Base-by-base conservation (phyloP, 2,113 vertebrate species). In the Dasyornis broadbenti region DNA sequence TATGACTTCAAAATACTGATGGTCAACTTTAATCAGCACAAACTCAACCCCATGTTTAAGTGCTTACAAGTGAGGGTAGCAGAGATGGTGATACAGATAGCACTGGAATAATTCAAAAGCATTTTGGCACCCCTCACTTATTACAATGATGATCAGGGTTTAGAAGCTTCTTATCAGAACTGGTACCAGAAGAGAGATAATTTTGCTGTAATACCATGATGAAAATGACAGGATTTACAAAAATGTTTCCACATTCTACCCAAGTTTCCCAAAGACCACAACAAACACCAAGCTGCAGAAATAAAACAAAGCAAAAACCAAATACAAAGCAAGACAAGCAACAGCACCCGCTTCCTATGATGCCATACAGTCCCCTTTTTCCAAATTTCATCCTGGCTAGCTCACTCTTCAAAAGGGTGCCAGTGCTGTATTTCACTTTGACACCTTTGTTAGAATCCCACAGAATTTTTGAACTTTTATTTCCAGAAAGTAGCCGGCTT, bases 391-490 rank as follows among this genome's bases (percentile, higher is more conserved):
- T 18, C 18, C 31, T 9, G 15, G 72, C 26, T 70, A 77, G 20
- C 37, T 85, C 69, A 31, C 8, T 16, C 50, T 78, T 52, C 53
- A 24, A 31, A 71, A 61, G 50, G 15, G 33, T 15, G 39, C 30
- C 26, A n/a, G 63, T 21, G 31, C 33, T 37, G 22, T 16, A 87
- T 97, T 96, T 98, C 1, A 0, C 96, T 97, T 52, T 12, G 8
- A 33, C 19, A 66, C 45, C 70, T 97, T 96, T 96, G 96, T 97
- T 64, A 91, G 42, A 96, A 96, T 96, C 96, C 92, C 82, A 59
- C 97, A 95, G 96, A 97, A 96, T 97, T 98, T 98, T 98, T 98
- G 95, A 98, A 98, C 98, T 98, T 98, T 97, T 96, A 97, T 96
- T 98, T 98, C 97, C 95, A 97, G 97, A 93, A 70, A 96, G 96